phyloP scores from a whole-genome alignment of 2,113 vertebrate genomes.

The Gambusia holbrooki region DNA sequence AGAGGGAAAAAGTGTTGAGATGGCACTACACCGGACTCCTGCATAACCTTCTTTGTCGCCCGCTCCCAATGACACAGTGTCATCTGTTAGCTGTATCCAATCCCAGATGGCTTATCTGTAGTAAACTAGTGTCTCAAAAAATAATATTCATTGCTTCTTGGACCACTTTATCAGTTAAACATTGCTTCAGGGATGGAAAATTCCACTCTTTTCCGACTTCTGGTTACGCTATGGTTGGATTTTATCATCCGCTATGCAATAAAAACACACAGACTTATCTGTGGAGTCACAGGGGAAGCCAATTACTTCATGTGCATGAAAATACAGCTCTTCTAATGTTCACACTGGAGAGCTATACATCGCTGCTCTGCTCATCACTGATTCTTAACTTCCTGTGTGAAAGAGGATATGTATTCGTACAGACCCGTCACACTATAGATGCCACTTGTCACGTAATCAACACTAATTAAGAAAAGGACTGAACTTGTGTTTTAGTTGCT shows the following conservation, averaged over 20 bases:
- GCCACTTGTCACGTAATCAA: too few species aligned
- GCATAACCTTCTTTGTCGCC: slow-evolving; percentile 59
- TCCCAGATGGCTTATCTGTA: slow-evolving; percentile 74
- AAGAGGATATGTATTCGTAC: neutral
- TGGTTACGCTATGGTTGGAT: slow-evolving; percentile 77
- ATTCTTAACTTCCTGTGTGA: neutral
- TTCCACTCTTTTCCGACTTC: slow-evolving; percentile 49
- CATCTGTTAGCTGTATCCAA: slow-evolving; percentile 61
- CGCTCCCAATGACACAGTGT: slow-evolving; percentile 73
- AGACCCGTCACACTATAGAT: too few species aligned
- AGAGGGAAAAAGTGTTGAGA: slow-evolving; percentile 52
- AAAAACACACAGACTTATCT: slow-evolving; percentile 66
- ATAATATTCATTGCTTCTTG: slow-evolving; percentile 93
- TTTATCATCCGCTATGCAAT: slow-evolving; percentile 76
- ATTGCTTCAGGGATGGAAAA: slow-evolving; percentile 72
- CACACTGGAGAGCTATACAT: neutral
- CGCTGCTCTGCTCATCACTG: neutral
- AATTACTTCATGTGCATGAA: neutral
- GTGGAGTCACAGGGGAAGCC: neutral
- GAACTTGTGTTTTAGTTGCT: too few species aligned
- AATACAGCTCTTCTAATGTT: neutral
- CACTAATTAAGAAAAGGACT: too few species aligned
- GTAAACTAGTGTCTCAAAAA: slow-evolving; percentile 68
- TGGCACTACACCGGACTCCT: slow-evolving; percentile 37
- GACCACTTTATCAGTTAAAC: slow-evolving; percentile 90